These are phyloP conservation scores for Psittacula cyanocephala DNA, from an alignment of 2,113 vertebrate genomes.

Conservation along the genomic window DNA sequence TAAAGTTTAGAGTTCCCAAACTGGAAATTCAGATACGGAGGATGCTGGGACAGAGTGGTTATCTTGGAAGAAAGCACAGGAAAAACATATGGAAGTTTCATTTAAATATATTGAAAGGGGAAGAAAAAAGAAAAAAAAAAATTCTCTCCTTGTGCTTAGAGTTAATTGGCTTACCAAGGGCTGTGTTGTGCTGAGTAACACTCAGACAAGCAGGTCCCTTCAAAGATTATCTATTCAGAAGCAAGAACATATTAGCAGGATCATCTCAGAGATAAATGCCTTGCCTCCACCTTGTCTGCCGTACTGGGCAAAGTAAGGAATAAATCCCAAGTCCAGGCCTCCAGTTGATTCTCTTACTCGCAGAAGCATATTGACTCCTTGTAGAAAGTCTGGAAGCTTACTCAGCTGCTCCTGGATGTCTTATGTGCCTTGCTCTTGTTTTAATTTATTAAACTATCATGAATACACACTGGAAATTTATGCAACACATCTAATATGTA, in stretches of 20 bases:
- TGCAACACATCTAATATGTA: not conserved
- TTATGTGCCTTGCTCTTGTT: not conserved
- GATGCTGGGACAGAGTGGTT: not conserved
- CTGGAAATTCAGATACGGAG: not conserved
- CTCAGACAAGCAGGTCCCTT: not conserved
- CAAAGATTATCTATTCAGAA: not conserved
- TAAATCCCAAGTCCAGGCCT: not conserved
- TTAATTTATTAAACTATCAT: not conserved
- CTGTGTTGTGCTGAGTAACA: not conserved
- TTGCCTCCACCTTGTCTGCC: rapidly evolving
- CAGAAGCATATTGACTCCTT: rapidly evolving
- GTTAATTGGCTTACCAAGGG: not conserved
- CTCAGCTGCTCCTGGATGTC: not conserved
- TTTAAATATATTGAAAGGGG: not conserved
- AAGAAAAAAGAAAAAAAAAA: rapidly evolving
- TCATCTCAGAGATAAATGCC: not conserved
- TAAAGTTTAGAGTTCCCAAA: not conserved
- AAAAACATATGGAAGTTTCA: not conserved
- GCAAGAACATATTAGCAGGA: not conserved
- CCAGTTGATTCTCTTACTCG: not conserved
- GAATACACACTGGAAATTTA: not conserved
- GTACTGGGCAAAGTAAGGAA: not conserved
- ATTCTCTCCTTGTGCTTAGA: not conserved
- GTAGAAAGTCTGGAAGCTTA: not conserved
- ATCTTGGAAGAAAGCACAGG: not conserved